Evolutionary conservation across 2,888 invertebrate genomes (phyloP).

Genomic region (Sinodicranocentrus sp.): DNA sequence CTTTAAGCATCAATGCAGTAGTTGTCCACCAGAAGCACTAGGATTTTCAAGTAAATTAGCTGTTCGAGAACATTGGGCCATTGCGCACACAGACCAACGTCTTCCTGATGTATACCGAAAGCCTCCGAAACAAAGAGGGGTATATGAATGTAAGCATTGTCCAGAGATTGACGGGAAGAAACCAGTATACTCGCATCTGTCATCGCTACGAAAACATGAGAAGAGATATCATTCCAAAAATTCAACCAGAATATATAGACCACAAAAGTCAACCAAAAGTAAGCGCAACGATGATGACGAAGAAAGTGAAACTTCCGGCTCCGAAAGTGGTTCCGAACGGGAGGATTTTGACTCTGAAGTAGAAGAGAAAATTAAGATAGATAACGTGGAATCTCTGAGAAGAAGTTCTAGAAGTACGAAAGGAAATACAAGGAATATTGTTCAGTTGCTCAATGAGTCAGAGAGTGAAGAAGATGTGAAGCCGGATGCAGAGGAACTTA

Average conservation of each 20-base stretch:
- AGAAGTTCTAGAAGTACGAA: not conserved
- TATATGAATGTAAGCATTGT: conserved; percentile 1
- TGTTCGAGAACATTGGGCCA: conserved; percentile 3
- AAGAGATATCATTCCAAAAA: not conserved
- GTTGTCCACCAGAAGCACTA: conserved; percentile 33
- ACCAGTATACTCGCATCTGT: not conserved
- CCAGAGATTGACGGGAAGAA: not conserved
- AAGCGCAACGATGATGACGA: not conserved
- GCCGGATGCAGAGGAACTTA: too few species aligned
- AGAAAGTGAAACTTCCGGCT: conserved; percentile 24
- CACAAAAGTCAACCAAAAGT: not conserved
- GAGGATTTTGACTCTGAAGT: conserved; percentile 24
- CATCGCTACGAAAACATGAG: not conserved
- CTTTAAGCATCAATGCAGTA: conserved; percentile 22
- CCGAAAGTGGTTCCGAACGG: conserved; percentile 15
- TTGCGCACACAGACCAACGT: conserved; percentile 3
- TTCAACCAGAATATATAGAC: not conserved
- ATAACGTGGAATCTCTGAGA: not conserved
- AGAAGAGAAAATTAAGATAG: not conserved
- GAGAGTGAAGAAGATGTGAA: not conserved
- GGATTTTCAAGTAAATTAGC: conserved; percentile 16
- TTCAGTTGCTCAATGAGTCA: not conserved
- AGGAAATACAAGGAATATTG: not conserved
- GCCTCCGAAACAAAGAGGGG: not conserved
- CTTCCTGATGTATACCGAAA: conserved; percentile 27